Base-by-base conservation (phyloP, 2,797 vertebrate species). In the Falco rusticolus region DNA sequence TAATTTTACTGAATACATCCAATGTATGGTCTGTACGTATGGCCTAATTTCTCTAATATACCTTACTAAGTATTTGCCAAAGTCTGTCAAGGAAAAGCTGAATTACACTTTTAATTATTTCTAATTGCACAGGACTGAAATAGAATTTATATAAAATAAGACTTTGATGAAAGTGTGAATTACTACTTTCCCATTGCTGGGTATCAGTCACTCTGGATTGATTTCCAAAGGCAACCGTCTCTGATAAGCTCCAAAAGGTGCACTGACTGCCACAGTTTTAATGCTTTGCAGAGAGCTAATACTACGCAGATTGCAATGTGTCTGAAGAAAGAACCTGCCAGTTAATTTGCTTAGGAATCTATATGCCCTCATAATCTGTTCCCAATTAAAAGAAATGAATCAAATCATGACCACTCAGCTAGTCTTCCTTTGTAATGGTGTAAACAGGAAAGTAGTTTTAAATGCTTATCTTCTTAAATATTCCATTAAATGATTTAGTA, bases 351-450 rank as follows among this genome's bases (percentile, higher is more conserved):
- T 37, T 84, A 28, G 33, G 50, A 97, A 79, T 56, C 25, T 78
- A 11, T 41, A 50, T 22, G 77, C 80, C 76, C 94, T 95, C 89
- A 22, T 95, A 95, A 91, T 53, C 68, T 97, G 90, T 88, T 96
- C 21, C 37, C 25, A 95, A 82, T 97, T 96, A 95, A 94, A 95
- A 92, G 15, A 94, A 96, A 95, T 93, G 3, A 92, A 89, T 93
- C 85, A 92, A 90, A 78, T 78, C 77, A 87, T 7, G 25, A 89
- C 74, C 79, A 71, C 48, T 93, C 48, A 54, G 25, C 50, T 39
- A 93, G 61, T 76, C 47, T 93, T 94, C 56, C 19, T 20, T 50
- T 80, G 75, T 51, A 90, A 64, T 66, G 72, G 75, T 86, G 56
- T 87, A 76, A 94, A 93, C 63, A 95, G 31, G 86, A 95, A 96